A percentile compares a stretch with the other conserved stretches of the same genome.
These are phyloP conservation scores for Chelon labrosus DNA, from an alignment of 2,797 vertebrate genomes.

Conservation along the genomic window DNA sequence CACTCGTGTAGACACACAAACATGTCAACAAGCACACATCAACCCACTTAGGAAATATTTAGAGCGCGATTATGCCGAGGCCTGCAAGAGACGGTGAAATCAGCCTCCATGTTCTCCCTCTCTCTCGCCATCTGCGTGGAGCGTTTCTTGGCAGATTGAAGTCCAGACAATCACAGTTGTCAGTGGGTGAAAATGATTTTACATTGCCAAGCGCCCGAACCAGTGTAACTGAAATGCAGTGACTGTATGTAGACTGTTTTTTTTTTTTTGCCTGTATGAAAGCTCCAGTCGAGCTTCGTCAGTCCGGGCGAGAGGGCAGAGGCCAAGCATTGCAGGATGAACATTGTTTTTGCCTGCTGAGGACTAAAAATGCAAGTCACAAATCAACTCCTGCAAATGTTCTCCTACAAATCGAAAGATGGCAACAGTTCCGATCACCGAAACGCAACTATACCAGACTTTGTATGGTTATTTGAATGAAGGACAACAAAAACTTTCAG, in stretches of 20 bases:
- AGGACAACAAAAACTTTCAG: neutral
- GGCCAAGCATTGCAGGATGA: conserved; percentile 6
- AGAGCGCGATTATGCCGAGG: conserved; percentile 53
- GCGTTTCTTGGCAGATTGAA: conserved; percentile 77
- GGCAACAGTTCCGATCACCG: neutral
- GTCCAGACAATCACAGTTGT: conserved; percentile 83
- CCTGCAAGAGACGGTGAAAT: conserved; percentile 64
- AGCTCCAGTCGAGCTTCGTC: conserved; percentile 31
- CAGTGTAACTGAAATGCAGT: conserved; percentile 43
- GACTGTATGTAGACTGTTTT: conserved; percentile 33
- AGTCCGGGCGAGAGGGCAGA: conserved; percentile 16
- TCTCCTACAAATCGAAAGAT: neutral
- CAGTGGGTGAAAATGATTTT: conserved; percentile 77
- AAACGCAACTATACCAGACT: neutral
- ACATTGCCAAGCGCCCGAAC: conserved; percentile 70
- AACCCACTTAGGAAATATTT: conserved; percentile 78
- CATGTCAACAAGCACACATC: conserved; percentile 70
- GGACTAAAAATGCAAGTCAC: neutral
- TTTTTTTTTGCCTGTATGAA: conserved; percentile 6
- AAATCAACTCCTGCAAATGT: neutral
- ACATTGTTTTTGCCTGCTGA: neutral
- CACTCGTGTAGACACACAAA: conserved; percentile 49
- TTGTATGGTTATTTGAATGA: neutral
- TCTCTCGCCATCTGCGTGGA: conserved; percentile 75
- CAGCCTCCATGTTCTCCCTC: conserved; percentile 62